Conservation (phyloP, 2,888 invertebrate genomes). For the Pseudanteris insignis region DNA sequence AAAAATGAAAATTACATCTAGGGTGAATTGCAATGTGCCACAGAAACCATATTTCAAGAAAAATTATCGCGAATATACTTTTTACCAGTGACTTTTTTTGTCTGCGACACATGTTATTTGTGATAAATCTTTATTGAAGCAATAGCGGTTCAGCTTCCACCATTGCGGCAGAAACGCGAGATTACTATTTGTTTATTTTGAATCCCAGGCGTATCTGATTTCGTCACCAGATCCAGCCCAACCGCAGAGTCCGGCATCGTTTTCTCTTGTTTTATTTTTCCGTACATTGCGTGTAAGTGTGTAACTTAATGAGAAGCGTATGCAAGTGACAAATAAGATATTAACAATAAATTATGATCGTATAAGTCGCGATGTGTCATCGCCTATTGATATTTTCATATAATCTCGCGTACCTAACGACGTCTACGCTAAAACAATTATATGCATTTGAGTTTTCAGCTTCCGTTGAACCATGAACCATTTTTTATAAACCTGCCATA, state of each 20-base stretch:
- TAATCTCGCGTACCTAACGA: too few relatives aligned
- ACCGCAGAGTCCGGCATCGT: constrained; percentile 63
- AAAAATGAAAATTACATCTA: too few relatives aligned
- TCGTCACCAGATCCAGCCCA: constrained; percentile 61
- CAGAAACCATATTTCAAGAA: not conserved
- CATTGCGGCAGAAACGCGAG: constrained; percentile 45
- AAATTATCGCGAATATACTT: not conserved
- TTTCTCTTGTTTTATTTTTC: constrained; percentile 60
- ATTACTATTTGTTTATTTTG: constrained; percentile 56
- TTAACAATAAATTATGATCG: constrained; percentile 11
- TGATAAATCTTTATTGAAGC: constrained; percentile 24
- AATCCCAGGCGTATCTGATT: constrained; percentile 66
- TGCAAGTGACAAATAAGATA: constrained; percentile 11
- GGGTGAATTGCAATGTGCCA: not conserved
- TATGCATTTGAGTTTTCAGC: too few relatives aligned
- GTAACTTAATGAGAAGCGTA: constrained; percentile 51
- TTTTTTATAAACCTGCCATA: too few relatives aligned
- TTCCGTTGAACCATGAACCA: too few relatives aligned
- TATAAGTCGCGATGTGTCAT: constrained; percentile 12
- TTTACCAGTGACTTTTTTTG: not conserved
- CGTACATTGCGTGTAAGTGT: constrained; percentile 46
- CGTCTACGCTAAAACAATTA: too few relatives aligned
- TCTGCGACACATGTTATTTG: constrained; percentile 5
- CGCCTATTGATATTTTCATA: constrained; percentile 6
- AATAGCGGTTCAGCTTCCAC: constrained; percentile 47